Base-by-base conservation (phyloP, 35 echinoderm and acorn worm genomes). In the Heliocidaris tuberculata region DNA sequence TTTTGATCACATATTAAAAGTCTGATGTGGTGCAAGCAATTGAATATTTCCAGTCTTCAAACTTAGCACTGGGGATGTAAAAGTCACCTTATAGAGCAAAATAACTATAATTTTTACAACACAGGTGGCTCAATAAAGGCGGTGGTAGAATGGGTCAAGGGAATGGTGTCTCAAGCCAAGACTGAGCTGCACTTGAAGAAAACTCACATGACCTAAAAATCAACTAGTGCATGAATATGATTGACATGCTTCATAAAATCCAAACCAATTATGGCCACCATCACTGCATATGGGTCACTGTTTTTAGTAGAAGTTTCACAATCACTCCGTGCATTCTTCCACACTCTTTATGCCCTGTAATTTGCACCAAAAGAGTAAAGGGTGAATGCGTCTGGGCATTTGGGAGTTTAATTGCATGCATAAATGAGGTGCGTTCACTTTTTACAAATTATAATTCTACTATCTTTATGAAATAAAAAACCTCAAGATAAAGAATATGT, bases 141-240 rank as follows among this genome's bases (percentile, higher is more conserved):
- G 7, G 8, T 0, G 8, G 65, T 10, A 56, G 52, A 12, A 56
- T 11, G 52, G 15, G 21, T 78, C 65, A n/a, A 21, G 27, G 65
- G 65, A 78, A 27, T 78, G 4, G 27, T n/a, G 65, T 78, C 15
- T 78, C 17, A 21, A 19, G 27, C 65, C 21, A 78, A 24, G 21
- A 78, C 65, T 78, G 27, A 21, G 65, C 7, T 24, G 8, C 27
- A 19, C n/a, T 42, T n/a, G 65, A 78, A 78, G 21, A 78, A 78
- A 78, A 78, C 65, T 24, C 27, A 78, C 65, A 78, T 78, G 65
- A 78, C 65, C 65, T 78, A 78, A n/a, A 78, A 78, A 21, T 78
- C 65, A 78, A 78, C 65, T 78, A 78, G 65, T 78, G 65, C 65
- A 78, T 78, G 65, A 78, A 78, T 78, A 78, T 78, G 65, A 78